A percentile compares a stretch with the other conserved stretches of the same genome.
phyloP scores from a whole-genome alignment of 2,888 invertebrate genomes.

The Lepidocyrtoides sp. region DNA sequence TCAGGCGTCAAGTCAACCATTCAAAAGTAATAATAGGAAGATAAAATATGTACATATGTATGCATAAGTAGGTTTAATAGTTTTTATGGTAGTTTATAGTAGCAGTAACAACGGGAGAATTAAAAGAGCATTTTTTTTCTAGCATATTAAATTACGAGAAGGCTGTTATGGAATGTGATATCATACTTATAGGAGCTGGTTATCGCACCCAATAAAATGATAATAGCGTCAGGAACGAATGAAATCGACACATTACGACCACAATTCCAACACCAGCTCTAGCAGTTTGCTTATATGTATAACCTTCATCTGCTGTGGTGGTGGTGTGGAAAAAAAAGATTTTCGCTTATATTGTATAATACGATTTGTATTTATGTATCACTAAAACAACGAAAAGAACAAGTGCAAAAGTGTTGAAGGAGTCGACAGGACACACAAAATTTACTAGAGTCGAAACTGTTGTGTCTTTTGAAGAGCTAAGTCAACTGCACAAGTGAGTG shows the following conservation, averaged over 20 bases:
- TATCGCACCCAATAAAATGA: constrained; percentile 45
- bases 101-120: neutral
- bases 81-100: no score
- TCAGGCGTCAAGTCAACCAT: constrained; percentile 63
- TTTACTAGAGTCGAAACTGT: no score
- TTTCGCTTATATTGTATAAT: neutral
- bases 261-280: neutral
- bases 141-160: neutral
- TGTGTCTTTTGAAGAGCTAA: neutral
- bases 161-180: constrained; percentile 52
- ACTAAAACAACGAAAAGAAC: no score
- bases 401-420: no score
- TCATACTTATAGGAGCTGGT: constrained; percentile 20
- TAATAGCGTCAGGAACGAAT: constrained; percentile 16
- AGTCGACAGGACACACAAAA: no score
- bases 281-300: no score
- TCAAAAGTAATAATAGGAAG: constrained; percentile 20
- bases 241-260: constrained; percentile 14
- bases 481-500: neutral
- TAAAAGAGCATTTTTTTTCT: neutral
- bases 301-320: no score
- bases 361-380: no score
- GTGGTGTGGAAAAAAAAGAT: no score
- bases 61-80: neutral
- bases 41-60: no score